Percentiles rank a stretch among this genome's conserved stretches.
These are phyloP conservation scores for Iselma pallidipennis DNA, from an alignment of 2,888 invertebrate genomes.

Conservation along the genomic window DNA sequence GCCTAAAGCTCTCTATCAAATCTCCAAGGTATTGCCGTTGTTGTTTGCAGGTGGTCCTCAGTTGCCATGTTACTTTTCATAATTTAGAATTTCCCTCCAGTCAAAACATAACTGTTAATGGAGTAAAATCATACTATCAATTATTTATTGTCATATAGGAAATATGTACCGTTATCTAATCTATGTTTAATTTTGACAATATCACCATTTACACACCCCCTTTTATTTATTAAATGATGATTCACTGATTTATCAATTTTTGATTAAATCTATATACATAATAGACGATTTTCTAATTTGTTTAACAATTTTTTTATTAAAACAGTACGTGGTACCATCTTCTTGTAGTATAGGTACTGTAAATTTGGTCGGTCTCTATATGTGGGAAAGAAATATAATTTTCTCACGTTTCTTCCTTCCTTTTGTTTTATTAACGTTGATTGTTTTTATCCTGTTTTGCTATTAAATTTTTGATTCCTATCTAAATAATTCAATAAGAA, in stretches of 20 bases:
- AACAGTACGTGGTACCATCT: too few species aligned
- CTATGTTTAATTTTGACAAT: neutral
- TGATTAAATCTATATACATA: too few species aligned
- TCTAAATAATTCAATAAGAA: neutral
- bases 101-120: neutral
- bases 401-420: neutral
- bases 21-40: constrained; percentile 66
- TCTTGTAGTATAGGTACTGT: neutral
- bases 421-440: neutral
- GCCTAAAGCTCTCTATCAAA: constrained; percentile 71
- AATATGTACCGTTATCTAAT: neutral
- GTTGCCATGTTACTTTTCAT: constrained; percentile 30
- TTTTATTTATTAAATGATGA: neutral
- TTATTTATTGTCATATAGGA: neutral
- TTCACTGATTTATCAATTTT: neutral
- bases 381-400: neutral
- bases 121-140: neutral
- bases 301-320: too few species aligned
- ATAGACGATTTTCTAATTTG: too few species aligned
- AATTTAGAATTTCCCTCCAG: neutral
- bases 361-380: neutral
- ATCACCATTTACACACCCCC: neutral
- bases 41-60: constrained; percentile 23
- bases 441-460: neutral
- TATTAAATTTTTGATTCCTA: neutral